These are phyloP conservation scores for Drosophila orosa DNA, from an alignment of 1,140 invertebrate species.

Conservation along the genomic window DNA sequence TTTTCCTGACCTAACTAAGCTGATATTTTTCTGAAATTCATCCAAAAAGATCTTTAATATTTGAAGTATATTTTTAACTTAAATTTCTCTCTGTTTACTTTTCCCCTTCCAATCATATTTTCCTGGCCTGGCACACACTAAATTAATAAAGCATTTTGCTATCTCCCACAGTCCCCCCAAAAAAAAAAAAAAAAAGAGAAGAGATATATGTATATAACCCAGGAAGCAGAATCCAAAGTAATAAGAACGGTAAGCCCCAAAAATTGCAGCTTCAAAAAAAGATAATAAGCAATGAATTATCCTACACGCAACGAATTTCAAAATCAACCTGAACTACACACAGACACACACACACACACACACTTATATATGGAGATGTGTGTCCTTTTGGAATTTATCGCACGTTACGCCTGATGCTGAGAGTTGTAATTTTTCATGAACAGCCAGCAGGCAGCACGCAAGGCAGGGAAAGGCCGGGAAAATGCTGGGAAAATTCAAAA, in stretches of 20 bases:
- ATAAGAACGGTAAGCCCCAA: slow-evolving; percentile 54
- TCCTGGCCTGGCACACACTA: slow-evolving; percentile 71
- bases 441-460: slow-evolving; percentile 32
- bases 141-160: slow-evolving; percentile 82
- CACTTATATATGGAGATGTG: slow-evolving; percentile 17
- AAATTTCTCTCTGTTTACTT: neutral
- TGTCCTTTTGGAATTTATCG: slow-evolving; percentile 67
- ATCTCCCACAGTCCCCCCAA: slow-evolving; percentile 44
- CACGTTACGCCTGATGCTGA: slow-evolving; percentile 76
- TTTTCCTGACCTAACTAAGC: slow-evolving; percentile 31
- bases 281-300: slow-evolving; percentile 83
- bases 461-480: slow-evolving; percentile 21
- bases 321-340: slow-evolving; percentile 64
- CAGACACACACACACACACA: neutral
- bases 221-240: slow-evolving; percentile 36
- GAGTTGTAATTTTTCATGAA: slow-evolving; percentile 80
- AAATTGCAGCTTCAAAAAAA: slow-evolving; percentile 75
- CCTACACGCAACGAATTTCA: slow-evolving; percentile 81
- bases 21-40: neutral
- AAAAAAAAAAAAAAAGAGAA: slow-evolving; percentile 9
- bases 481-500: slow-evolving; percentile 12
- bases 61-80: neutral
- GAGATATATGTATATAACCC: neutral
- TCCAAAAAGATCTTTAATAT: too few species aligned
- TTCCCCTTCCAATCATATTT: slow-evolving; percentile 3